Conservation (phyloP, 2,888 invertebrate genomes). For the Iphiclides podalirius region DNA sequence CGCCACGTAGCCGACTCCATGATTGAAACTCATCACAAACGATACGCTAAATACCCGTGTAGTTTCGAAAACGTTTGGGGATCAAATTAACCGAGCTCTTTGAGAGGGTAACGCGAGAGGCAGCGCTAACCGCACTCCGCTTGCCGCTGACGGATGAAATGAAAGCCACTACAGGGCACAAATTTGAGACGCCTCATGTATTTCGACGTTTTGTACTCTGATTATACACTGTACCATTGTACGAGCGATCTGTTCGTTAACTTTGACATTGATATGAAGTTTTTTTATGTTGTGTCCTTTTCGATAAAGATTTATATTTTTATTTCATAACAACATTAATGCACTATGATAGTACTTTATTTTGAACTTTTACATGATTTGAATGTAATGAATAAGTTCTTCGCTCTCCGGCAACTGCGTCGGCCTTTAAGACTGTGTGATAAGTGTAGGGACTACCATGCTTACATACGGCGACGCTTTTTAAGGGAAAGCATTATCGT, state of each 20-base stretch:
- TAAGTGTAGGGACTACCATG: no score
- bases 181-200: constrained; percentile 12
- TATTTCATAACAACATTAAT: no score
- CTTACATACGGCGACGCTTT: no score
- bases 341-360: no score
- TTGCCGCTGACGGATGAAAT: constrained; percentile 21
- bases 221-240: constrained; percentile 6
- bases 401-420: no score
- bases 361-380: no score
- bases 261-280: background rate
- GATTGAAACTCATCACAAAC: constrained; percentile 18
- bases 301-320: no score
- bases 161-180: constrained; percentile 4
- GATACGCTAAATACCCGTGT: constrained; percentile 16
- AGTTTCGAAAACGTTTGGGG: constrained; percentile 17
- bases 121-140: constrained; percentile 21
- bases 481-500: no score
- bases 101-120: constrained; percentile 22
- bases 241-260: background rate
- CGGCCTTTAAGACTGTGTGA: no score
- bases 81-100: constrained; percentile 24
- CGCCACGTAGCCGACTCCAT: background rate
- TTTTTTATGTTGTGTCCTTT: no score
- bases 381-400: no score
- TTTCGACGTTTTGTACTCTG: constrained; percentile 1